phyloP scores from a whole-genome alignment of 2,888 invertebrate genomes.

The Ornithoptera alexandrae region DNA sequence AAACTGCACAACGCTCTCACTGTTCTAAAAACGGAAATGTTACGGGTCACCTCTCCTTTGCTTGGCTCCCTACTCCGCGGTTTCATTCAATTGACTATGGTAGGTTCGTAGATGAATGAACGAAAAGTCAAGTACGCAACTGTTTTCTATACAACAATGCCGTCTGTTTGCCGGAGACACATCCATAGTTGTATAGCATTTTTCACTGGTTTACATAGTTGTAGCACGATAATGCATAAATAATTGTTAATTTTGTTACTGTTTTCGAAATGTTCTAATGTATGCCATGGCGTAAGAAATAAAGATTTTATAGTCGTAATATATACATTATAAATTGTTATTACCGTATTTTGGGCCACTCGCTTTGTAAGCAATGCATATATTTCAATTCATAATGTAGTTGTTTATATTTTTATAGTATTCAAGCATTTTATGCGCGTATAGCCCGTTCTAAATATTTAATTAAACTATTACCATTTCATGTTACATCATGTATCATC shows the following conservation, averaged over 20 bases:
- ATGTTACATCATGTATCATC: not conserved
- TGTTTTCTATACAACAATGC: no score
- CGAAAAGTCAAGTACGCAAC: no score
- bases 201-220: not conserved
- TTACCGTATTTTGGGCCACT: not conserved
- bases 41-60: no score
- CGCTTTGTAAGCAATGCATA: not conserved
- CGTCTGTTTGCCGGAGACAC: no score
- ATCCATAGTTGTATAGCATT: not conserved
- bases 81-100: no score
- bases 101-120: no score
- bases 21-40: no score
- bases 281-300: constrained; percentile 1
- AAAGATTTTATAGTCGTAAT: not conserved
- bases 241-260: not conserved
- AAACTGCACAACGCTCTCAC: no score
- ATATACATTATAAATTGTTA: not conserved
- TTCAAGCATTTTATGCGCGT: not conserved
- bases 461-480: not conserved
- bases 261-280: not conserved
- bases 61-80: no score
- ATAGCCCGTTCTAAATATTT: not conserved
- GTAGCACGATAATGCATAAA: not conserved
- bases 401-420: constrained; percentile 3
- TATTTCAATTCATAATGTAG: not conserved